Base-by-base conservation (phyloP, 2,113 vertebrate species). In the Tychaedon coryphoeus region DNA sequence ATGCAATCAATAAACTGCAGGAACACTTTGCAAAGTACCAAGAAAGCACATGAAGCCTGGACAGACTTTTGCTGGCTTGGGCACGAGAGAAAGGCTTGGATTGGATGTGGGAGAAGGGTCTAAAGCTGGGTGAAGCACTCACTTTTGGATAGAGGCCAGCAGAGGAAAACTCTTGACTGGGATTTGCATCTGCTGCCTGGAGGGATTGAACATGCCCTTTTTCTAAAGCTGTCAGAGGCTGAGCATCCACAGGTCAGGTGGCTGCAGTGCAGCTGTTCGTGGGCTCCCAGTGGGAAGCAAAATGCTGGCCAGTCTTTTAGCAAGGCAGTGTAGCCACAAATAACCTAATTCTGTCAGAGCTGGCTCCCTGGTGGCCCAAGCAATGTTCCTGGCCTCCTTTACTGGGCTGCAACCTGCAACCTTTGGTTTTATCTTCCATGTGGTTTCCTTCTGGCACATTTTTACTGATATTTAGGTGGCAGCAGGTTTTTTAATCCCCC, bases 271-370 rank as follows among this genome's bases (percentile, higher is more conserved):
- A 73, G 62, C 54, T 95, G 53, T 1, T 88, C 25, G 7, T 54
- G 72, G 50, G 19, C 62, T 92, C 72, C 83, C 83, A 83, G 34
- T 24, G 83, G 93, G 79, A 96, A 92, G 54, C 23, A 57, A 66
- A 91, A 62, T 10, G 60, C 45, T 57, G 50, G 54, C 45, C 67
- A 79, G 12, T 7, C 48, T 76, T 83, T 76, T 66, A 95, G 69
- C 72, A 73, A 45, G 67, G 25, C 80, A 26, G 0, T 13, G 12
- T 26, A 71, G 58, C 56, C 47, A 84, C 60, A 92, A 62, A 81
- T 77, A 91, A 86, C 42, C 64, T 42, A 14, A 50, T 77, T 86
- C 50, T 86, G 76, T 74, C 80, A 77, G 56, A 92, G 15, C 42
- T 62, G 70, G 48, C 23, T 66, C 89, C 42, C 72, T 45, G 20